Conservation (phyloP, 2,113 vertebrate species). For the Tauraco erythrolophus region DNA sequence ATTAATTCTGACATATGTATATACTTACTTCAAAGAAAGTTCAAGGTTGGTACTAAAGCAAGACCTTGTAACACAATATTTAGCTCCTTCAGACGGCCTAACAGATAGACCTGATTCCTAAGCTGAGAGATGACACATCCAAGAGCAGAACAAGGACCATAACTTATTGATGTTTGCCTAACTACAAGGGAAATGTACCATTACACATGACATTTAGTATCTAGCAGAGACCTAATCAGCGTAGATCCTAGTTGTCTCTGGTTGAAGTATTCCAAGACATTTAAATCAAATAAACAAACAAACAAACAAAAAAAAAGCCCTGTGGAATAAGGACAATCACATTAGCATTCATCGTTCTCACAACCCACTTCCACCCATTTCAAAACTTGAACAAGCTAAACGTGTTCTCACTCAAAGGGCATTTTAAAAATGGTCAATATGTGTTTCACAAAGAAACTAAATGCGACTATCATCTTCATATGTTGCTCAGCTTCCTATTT, state of each 20-base stretch:
- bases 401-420: neutral
- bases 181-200: neutral
- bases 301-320: neutral
- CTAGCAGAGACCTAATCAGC: neutral
- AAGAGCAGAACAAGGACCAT: neutral
- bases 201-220: neutral
- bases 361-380: constrained; percentile 14
- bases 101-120: neutral
- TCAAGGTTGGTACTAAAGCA: neutral
- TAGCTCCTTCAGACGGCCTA: neutral
- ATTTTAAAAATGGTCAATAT: constrained; percentile 4
- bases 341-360: constrained; percentile 5
- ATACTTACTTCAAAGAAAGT: neutral
- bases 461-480: neutral
- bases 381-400: neutral
- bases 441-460: neutral
- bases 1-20: neutral
- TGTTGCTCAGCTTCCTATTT: neutral
- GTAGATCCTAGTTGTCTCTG: neutral
- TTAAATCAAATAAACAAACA: constrained; percentile 5
- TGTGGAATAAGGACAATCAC: neutral
- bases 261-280: neutral
- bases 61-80: neutral
- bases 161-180: neutral
- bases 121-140: neutral